Evolutionary conservation across 2,888 invertebrate species (phyloP).

Genomic region (Choreutis nemorana): DNA sequence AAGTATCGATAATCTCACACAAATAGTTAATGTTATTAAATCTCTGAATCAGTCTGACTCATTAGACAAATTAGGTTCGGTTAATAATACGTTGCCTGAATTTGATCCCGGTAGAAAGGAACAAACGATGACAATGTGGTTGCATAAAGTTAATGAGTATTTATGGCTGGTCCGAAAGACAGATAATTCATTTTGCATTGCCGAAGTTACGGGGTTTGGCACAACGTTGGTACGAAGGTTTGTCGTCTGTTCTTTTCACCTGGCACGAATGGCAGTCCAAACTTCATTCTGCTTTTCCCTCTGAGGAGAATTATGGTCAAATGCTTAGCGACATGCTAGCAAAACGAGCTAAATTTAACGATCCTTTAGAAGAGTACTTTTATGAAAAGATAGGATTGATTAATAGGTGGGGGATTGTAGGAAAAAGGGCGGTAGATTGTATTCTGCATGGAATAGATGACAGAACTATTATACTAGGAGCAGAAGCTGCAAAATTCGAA

Average conservation of each 20-base stretch:
- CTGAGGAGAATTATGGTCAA: conserved; percentile 6
- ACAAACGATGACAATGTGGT: conserved; percentile 5
- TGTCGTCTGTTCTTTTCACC: not conserved
- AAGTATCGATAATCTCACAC: not conserved
- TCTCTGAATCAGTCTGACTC: not conserved
- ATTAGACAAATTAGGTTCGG: not conserved
- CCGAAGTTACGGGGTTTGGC: conserved; percentile 5
- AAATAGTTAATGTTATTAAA: not conserved
- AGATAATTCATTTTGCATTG: conserved; percentile 5
- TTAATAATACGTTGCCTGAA: not conserved
- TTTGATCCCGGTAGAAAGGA: conserved; percentile 3
- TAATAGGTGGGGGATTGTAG: conserved; percentile 6
- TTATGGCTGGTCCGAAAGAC: conserved; percentile 4
- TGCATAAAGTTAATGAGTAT: conserved; percentile 4
- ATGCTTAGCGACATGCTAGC: conserved; percentile 3
- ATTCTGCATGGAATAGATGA: conserved; percentile 6
- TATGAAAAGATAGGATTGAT: conserved; percentile 9
- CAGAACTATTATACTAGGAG: conserved; percentile 4
- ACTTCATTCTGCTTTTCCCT: conserved; percentile 4
- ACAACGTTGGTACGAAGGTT: conserved; percentile 6
- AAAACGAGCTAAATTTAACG: conserved; percentile 4
- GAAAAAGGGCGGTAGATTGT: conserved; percentile 7
- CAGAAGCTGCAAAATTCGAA: conserved; percentile 7
- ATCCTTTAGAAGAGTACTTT: conserved; percentile 8
- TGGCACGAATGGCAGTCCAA: conserved; percentile 7